Evolutionary conservation across 2,797 vertebrate genomes (phyloP), one percentile per base, ranked within the genome.

Genomic region (Passerculus sandwichensis): DNA sequence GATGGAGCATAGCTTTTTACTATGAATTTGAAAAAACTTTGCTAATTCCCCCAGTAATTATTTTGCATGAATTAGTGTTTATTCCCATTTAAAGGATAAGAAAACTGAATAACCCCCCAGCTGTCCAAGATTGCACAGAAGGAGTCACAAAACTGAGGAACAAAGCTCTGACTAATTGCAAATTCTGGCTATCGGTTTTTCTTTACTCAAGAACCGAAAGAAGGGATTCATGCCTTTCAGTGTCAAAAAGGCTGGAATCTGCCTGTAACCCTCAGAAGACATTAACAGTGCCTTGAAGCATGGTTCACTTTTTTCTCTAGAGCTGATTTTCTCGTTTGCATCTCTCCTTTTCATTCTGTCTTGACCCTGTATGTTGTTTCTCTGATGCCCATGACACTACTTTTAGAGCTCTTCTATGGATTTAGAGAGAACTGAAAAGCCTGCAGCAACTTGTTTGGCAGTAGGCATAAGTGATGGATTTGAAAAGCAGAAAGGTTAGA

Each of bases 401-500:
- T 88, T 91, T 91, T 72, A 77, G 62, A 82, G 20, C 5, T 69
- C 23, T 81, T 62, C 57, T 85, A 59, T 19, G 15, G 60, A 60
- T 73, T 45, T 79, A 65, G 17, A 78, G 21, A 88, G n/a, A 21
- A 23, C 25, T 64, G 60, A 82, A 77, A 88, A 79, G 57, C 69
- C 66, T 88, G 27, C 29, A 40, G 30, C 13, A 74, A 38, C 54
- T 85, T 80, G 21, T 67, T 93, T 86, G n/a, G 32, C 44, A 53
- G 74, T 34, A 79, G 42, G 9, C 51, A 47, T 53, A 81, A 92
- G 23, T 78, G 72, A 83, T 65, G 62, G 69, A 93, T 96, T 94
- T 91, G 72, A 94, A 97, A 95, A 59, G 80, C 32, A 57, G 57
- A 80, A 93, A 93, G 66, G 92, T 94, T 95, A 94, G 82, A 47